A percentile compares a stretch with the other conserved stretches of the same genome.
phyloP scores from a whole-genome alignment of 2,888 invertebrate genomes.

The Hoplodrina blanda region DNA sequence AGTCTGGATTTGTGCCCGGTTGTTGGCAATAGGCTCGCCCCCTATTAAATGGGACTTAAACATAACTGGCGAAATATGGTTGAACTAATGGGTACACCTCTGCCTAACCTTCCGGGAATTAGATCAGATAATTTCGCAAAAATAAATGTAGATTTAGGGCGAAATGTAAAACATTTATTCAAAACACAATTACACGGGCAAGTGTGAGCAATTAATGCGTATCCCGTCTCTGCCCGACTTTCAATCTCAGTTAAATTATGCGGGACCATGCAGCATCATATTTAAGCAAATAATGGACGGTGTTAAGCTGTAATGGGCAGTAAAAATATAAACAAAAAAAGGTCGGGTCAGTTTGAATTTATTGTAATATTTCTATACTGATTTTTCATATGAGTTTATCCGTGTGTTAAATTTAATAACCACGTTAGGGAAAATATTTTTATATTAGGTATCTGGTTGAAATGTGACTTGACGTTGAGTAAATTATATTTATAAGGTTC shows the following conservation, averaged over 20 bases:
- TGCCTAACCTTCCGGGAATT: too few relatives aligned
- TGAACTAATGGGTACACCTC: too few relatives aligned
- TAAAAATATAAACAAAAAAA: constrained; percentile 22
- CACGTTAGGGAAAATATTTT: too few relatives aligned
- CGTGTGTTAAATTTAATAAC: background rate
- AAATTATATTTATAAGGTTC: too few relatives aligned
- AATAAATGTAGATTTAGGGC: background rate
- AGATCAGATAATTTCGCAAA: background rate
- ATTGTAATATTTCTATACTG: background rate
- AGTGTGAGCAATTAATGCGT: constrained; percentile 49
- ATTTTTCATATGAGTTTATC: background rate
- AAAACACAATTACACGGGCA: constrained; percentile 43
- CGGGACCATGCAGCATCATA: constrained; percentile 60
- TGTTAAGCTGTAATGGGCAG: constrained; percentile 27
- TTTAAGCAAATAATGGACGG: constrained; percentile 65
- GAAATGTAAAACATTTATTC: constrained; percentile 43
- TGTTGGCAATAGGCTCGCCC: too few relatives aligned
- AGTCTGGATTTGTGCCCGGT: too few relatives aligned
- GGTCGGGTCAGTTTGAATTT: background rate
- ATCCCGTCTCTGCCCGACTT: constrained; percentile 32
- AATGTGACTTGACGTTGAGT: too few relatives aligned
- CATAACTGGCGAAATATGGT: too few relatives aligned
- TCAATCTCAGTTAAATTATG: constrained; percentile 63
- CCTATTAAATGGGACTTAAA: too few relatives aligned
- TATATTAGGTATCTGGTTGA: too few relatives aligned